Evolutionary conservation across 2,888 invertebrate species (phyloP).

Genomic region (Eilema griseolum): DNA sequence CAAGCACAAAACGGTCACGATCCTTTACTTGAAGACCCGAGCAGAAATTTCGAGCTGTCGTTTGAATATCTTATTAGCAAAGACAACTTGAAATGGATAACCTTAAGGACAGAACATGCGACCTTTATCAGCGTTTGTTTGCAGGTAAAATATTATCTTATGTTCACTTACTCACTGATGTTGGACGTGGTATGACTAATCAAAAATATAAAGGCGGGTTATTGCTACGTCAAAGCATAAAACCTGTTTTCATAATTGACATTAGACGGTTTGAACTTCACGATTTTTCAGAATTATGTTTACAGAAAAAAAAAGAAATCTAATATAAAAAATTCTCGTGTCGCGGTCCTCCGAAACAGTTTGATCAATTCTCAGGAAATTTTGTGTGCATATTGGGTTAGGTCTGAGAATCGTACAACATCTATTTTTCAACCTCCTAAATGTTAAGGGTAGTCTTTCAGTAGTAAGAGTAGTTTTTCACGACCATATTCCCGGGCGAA

Average conservation of each 20-base stretch:
- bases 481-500: too few species aligned
- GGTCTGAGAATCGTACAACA: too few species aligned
- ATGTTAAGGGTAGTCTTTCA: too few species aligned
- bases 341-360: too few species aligned
- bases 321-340: too few species aligned
- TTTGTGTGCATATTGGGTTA: too few species aligned
- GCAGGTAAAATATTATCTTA: conserved; percentile 78
- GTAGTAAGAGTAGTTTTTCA: too few species aligned
- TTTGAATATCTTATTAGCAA: conserved; percentile 98
- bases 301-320: too few species aligned
- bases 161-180: neutral
- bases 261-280: neutral
- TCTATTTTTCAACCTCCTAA: too few species aligned
- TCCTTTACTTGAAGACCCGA: conserved; percentile 72
- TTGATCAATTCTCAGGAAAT: too few species aligned
- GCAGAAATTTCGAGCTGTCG: conserved; percentile 92
- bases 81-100: conserved; percentile 97
- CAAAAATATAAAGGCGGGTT: neutral
- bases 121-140: conserved; percentile 98
- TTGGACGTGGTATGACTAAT: neutral
- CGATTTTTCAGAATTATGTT: neutral
- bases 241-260: neutral
- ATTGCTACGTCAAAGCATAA: neutral
- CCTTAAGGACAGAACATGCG: conserved; percentile 95
- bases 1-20: conserved; percentile 75